Evolutionary conservation across 2,888 invertebrate genomes (phyloP).

Genomic region (Cartodere bifasciata): DNA sequence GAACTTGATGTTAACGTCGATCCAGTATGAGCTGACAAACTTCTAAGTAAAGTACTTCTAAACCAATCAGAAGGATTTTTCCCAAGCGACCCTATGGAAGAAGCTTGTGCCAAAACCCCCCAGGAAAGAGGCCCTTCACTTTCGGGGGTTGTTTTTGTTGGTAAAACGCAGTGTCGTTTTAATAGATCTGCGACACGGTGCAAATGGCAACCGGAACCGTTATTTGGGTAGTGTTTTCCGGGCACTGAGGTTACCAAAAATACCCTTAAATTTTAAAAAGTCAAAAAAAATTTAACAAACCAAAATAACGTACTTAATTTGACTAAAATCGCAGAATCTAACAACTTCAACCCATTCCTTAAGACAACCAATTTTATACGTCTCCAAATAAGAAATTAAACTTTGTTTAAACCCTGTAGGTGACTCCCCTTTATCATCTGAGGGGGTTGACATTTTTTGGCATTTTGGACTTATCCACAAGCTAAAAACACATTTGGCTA

Average conservation of each 20-base stretch:
- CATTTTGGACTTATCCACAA: conserved; percentile 83
- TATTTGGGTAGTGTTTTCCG: conserved; percentile 50
- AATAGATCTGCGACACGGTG: conserved; percentile 48
- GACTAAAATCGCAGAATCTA: conserved; percentile 66
- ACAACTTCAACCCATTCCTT: conserved; percentile 63
- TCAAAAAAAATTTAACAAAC: neutral
- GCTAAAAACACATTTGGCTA: conserved; percentile 39
- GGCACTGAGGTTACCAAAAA: conserved; percentile 78
- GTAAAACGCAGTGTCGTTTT: conserved; percentile 46
- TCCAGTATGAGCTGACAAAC: conserved; percentile 42
- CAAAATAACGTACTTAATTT: conserved; percentile 68
- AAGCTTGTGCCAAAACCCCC: conserved; percentile 69
- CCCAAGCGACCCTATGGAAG: conserved; percentile 82
- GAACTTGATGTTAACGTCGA: conserved; percentile 42
- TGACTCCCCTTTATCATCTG: conserved; percentile 57
- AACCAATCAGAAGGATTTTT: conserved; percentile 60
- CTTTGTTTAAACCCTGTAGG: conserved; percentile 70
- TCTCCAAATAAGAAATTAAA: conserved; percentile 60
- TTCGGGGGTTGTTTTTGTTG: conserved; percentile 27
- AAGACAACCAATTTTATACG: conserved; percentile 57
- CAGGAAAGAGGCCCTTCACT: conserved; percentile 31
- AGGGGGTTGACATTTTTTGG: conserved; percentile 45
- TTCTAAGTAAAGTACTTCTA: conserved; percentile 57
- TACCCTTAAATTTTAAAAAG: conserved; percentile 44
- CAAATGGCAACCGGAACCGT: conserved; percentile 33